These are phyloP conservation scores for Tetramorium simillimum DNA, from an alignment of 1,140 invertebrate species.

Conservation along the genomic window DNA sequence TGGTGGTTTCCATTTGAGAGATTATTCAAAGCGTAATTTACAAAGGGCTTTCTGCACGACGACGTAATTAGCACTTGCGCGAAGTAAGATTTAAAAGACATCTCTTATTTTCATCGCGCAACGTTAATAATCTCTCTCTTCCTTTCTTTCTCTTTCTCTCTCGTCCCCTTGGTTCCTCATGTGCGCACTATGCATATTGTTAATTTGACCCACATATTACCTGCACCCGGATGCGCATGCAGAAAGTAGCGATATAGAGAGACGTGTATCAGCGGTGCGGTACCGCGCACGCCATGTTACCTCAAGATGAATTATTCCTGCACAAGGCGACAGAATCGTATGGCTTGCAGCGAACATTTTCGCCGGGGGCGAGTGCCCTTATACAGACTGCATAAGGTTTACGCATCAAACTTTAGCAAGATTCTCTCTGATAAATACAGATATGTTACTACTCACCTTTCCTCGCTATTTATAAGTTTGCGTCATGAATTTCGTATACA, in stretches of 20 bases:
- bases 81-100: slow-evolving; percentile 51
- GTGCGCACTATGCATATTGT: slow-evolving; percentile 50
- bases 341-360: slow-evolving; percentile 41
- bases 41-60: slow-evolving; percentile 22
- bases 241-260: slow-evolving; percentile 21
- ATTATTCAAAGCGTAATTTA: slow-evolving; percentile 50
- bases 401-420: not conserved
- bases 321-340: slow-evolving; percentile 39
- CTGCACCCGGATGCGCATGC: slow-evolving; percentile 58
- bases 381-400: slow-evolving; percentile 21
- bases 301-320: slow-evolving; percentile 68
- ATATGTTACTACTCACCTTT: slow-evolving; percentile 20
- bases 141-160: not conserved
- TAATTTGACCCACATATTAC: slow-evolving; percentile 70
- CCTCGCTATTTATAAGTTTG: not conserved
- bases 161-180: not conserved
- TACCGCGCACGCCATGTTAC: slow-evolving; percentile 13
- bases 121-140: slow-evolving; percentile 27
- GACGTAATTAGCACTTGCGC: slow-evolving; percentile 41
- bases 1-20: slow-evolving; percentile 31
- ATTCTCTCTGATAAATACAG: slow-evolving; percentile 10
- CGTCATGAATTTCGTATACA: not conserved
- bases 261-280: slow-evolving; percentile 44
- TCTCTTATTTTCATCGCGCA: slow-evolving; percentile 36
- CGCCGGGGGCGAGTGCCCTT: not conserved